These are phyloP conservation scores for Hemaris fuciformis DNA, from an alignment of 2,888 invertebrate genomes.

Conservation along the genomic window DNA sequence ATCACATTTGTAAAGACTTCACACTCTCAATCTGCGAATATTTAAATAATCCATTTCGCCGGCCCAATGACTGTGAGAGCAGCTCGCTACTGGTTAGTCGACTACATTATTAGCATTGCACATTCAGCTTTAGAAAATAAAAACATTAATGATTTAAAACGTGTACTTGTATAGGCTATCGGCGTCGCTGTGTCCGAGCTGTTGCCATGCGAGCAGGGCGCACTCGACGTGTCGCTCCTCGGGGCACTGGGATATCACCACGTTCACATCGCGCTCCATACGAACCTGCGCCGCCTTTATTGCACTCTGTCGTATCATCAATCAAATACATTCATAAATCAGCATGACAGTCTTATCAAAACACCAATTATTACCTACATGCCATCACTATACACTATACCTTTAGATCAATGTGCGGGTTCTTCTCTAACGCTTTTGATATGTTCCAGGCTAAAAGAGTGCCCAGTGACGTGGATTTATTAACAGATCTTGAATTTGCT, in stretches of 20 bases:
- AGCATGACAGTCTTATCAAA: neutral
- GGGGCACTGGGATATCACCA: constrained; percentile 34
- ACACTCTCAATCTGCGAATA: neutral
- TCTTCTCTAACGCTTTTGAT: constrained; percentile 57
- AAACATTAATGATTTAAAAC: neutral
- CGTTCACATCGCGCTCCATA: constrained; percentile 38
- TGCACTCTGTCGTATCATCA: constrained; percentile 32
- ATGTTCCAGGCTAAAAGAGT: constrained; percentile 67
- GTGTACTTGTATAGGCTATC: constrained; percentile 60
- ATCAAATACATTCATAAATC: neutral
- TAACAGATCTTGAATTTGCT: neutral
- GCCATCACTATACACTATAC: constrained; percentile 41
- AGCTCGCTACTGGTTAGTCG: neutral
- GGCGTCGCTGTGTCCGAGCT: constrained; percentile 54
- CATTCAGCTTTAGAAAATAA: constrained; percentile 1
- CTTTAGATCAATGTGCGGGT: constrained; percentile 56
- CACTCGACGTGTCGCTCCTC: constrained; percentile 59
- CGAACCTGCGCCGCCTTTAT: constrained; percentile 41
- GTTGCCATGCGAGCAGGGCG: constrained; percentile 71
- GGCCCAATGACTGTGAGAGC: neutral
- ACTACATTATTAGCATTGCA: neutral
- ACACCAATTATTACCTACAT: neutral
- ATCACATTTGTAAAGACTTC: neutral
- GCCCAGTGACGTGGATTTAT: constrained; percentile 43
- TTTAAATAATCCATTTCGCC: neutral